A percentile compares a stretch with the other conserved stretches of the same genome.
Conservation (phyloP, 2,797 vertebrate genomes). For the Calcarius lapponicus region DNA sequence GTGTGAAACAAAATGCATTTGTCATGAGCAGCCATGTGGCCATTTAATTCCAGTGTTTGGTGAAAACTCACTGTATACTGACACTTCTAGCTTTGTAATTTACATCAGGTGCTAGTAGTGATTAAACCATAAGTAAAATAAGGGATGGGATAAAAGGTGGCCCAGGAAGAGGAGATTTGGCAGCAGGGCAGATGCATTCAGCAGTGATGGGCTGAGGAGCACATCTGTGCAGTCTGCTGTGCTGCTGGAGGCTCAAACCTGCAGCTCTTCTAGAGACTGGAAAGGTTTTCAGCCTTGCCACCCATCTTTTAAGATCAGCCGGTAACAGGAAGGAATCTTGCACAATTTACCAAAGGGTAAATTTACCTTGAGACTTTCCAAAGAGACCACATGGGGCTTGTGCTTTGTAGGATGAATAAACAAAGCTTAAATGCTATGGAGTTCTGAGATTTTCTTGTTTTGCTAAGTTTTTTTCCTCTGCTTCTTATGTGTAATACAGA, state of each 20-base stretch:
- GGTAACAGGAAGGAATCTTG: not conserved
- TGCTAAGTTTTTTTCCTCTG: not conserved
- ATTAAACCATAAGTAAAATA: not conserved
- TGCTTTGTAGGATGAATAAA: not conserved
- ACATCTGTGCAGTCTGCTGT: not conserved
- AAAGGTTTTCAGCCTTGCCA: not conserved
- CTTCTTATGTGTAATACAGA: not conserved
- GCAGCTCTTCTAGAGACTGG: not conserved
- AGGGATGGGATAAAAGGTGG: not conserved
- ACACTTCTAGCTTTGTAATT: not conserved
- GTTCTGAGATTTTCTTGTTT: not conserved
- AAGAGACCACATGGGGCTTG: not conserved
- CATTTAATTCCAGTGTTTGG: not conserved
- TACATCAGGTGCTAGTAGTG: not conserved
- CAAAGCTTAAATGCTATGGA: not conserved
- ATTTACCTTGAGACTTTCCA: not conserved
- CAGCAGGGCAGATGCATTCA: not conserved
- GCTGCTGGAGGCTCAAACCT: not conserved
- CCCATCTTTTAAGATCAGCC: not conserved
- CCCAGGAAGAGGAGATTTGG: not conserved
- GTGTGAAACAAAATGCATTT: not conserved
- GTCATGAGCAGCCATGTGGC: not conserved
- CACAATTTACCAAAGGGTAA: not conserved
- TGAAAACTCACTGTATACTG: not conserved
- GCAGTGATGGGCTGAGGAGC: not conserved